These are phyloP conservation scores for Cassiopea andromeda DNA, from an alignment of 30 jellyfish, hydroid and myxozoan species.

Conservation along the genomic window DNA sequence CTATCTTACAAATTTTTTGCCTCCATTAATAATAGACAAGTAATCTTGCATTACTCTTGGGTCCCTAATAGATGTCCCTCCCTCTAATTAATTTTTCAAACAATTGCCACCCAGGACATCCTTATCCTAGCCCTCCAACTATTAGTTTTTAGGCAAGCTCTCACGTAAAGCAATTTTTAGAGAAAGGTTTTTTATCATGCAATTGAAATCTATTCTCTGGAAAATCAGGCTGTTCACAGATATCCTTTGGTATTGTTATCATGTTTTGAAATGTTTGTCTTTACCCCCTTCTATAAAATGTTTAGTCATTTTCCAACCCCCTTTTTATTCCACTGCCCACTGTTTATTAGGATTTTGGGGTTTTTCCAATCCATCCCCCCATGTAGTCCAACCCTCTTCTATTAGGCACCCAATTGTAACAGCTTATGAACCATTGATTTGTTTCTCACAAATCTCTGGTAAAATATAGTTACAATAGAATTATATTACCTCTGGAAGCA, in stretches of 20 bases:
- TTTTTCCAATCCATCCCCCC: background rate
- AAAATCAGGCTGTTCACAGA: background rate
- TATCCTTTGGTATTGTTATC: background rate
- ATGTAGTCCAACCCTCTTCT: background rate
- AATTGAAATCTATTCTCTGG: background rate
- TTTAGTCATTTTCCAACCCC: background rate
- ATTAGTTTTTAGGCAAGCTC: background rate
- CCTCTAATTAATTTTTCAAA: background rate
- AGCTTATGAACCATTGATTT: background rate
- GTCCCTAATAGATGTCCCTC: background rate
- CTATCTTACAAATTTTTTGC: slow-evolving; percentile 29
- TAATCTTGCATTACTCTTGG: background rate
- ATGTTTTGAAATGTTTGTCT: background rate
- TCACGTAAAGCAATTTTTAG: background rate
- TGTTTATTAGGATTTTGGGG: background rate
- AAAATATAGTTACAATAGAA: slow-evolving; percentile 29
- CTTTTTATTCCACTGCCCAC: background rate
- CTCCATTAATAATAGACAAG: slow-evolving; percentile 23
- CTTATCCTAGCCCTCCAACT: background rate
- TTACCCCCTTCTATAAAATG: too few species aligned
- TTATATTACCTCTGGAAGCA: slow-evolving; percentile 44
- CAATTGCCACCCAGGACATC: background rate
- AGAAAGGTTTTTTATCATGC: background rate
- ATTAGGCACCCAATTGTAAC: background rate
- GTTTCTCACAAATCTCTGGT: background rate